Percentiles rank a stretch among this genome's conserved stretches.
These are phyloP conservation scores for Sphaerophoria rueppellii DNA, from an alignment of 2,888 invertebrate genomes.

Conservation along the genomic window DNA sequence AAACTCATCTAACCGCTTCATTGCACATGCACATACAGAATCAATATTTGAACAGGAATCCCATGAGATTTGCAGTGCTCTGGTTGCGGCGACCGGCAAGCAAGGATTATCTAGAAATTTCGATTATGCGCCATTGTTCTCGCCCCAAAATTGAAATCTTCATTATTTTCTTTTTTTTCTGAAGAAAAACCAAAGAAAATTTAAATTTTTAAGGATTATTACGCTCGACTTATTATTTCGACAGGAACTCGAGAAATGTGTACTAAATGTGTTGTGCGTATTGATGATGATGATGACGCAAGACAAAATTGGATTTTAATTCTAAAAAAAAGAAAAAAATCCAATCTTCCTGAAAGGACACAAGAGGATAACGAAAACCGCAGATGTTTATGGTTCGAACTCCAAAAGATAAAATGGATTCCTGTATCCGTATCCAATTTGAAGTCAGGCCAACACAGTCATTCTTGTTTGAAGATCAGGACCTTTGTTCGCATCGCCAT, in stretches of 20 bases:
- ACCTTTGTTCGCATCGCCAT: constrained; percentile 34
- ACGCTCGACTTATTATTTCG: constrained; percentile 57
- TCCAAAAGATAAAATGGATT: constrained; percentile 18
- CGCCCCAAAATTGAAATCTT: not conserved
- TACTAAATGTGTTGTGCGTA: not conserved
- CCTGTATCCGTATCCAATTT: constrained; percentile 49
- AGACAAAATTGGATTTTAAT: constrained; percentile 53
- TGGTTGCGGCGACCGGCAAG: not conserved
- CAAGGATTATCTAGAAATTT: constrained; percentile 43
- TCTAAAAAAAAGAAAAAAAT: not conserved
- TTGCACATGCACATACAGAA: constrained; percentile 30
- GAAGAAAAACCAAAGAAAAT: constrained; percentile 3
- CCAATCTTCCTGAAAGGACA: constrained; percentile 29
- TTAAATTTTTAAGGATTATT: constrained; percentile 61
- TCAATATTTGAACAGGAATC: constrained; percentile 33
- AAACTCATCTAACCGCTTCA: constrained; percentile 38
- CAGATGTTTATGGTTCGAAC: constrained; percentile 57
- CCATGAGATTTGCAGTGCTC: constrained; percentile 41
- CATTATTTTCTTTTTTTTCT: constrained; percentile 13
- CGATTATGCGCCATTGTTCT: constrained; percentile 34
- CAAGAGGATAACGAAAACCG: constrained; percentile 30
- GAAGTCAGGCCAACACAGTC: constrained; percentile 36
- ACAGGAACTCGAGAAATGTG: not conserved
- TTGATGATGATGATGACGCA: constrained; percentile 61
- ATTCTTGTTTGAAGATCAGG: constrained; percentile 22